Conservation (phyloP, 2,113 vertebrate genomes). For the Melanotaenia duboulayi region DNA sequence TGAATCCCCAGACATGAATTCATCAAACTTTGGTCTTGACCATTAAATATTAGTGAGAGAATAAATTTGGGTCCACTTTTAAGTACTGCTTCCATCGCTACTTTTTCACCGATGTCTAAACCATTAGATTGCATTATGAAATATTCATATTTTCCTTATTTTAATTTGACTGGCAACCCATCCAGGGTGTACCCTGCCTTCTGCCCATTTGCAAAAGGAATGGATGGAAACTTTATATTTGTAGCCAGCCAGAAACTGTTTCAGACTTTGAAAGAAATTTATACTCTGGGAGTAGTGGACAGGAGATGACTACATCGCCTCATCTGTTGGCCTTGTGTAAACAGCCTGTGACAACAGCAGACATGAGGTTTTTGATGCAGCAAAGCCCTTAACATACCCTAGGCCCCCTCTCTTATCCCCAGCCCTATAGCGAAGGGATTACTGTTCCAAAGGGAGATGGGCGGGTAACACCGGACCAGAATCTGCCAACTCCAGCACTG, state of each 20-base stretch:
- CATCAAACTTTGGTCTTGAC: neutral
- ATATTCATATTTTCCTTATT: neutral
- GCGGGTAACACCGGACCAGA: conserved; percentile 49
- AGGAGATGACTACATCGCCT: conserved; percentile 46
- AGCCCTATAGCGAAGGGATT: conserved; percentile 68
- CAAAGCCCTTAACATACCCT: conserved; percentile 75
- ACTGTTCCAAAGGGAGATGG: conserved; percentile 63
- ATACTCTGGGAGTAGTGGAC: conserved; percentile 24
- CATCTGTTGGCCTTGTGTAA: conserved; percentile 18
- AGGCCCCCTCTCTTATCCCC: conserved; percentile 73
- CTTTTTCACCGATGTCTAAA: conserved; percentile 5
- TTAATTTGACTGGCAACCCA: neutral
- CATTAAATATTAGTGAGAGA: neutral
- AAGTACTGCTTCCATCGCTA: neutral
- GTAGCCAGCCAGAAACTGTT: neutral
- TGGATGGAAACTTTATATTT: neutral
- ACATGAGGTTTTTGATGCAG: conserved; percentile 49
- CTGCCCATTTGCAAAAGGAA: neutral
- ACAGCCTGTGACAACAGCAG: conserved; percentile 62
- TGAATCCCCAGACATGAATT: neutral
- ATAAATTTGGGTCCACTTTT: neutral
- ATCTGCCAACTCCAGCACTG: conserved; percentile 70
- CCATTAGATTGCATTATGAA: neutral
- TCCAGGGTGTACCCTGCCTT: neutral
- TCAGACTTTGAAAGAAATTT: conserved; percentile 7